phyloP scores from a whole-genome alignment of 2,888 invertebrate species.

The Carabus problematicus region DNA sequence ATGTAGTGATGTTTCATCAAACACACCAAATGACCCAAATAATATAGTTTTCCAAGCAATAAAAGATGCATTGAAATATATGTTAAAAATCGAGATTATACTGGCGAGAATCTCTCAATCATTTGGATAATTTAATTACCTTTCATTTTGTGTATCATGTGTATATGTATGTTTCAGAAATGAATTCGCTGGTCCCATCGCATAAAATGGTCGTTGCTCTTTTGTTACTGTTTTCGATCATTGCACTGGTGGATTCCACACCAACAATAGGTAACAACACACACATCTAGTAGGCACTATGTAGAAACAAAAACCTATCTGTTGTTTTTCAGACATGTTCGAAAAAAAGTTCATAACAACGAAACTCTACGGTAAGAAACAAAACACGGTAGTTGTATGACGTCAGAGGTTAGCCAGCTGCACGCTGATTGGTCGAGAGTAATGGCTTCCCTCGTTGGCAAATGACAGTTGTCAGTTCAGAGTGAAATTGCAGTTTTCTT shows the following conservation, averaged over 20 bases:
- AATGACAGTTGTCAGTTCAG: background rate
- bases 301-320: too few relatives aligned
- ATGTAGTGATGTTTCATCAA: too few relatives aligned
- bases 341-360: conserved; percentile 37
- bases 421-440: conserved; percentile 10
- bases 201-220: conserved; percentile 19
- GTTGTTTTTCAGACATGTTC: conserved; percentile 34
- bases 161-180: conserved; percentile 18
- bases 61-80: too few relatives aligned
- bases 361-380: conserved; percentile 36
- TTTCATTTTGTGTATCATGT: background rate
- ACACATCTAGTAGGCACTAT: background rate
- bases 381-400: conserved; percentile 17
- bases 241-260: conserved; percentile 20
- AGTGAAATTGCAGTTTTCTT: background rate
- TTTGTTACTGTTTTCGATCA: conserved; percentile 25
- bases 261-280: conserved; percentile 23
- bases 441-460: conserved; percentile 3
- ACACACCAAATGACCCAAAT: too few relatives aligned
- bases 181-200: conserved; percentile 4
- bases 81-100: too few relatives aligned
- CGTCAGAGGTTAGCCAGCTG: conserved; percentile 3
- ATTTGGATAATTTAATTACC: too few relatives aligned
- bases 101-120: too few relatives aligned
- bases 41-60: too few relatives aligned